Evolutionary conservation across 2,888 invertebrate genomes (phyloP), one percentile per base, ranked within the genome.

Genomic region (Fragum whitleyi): DNA sequence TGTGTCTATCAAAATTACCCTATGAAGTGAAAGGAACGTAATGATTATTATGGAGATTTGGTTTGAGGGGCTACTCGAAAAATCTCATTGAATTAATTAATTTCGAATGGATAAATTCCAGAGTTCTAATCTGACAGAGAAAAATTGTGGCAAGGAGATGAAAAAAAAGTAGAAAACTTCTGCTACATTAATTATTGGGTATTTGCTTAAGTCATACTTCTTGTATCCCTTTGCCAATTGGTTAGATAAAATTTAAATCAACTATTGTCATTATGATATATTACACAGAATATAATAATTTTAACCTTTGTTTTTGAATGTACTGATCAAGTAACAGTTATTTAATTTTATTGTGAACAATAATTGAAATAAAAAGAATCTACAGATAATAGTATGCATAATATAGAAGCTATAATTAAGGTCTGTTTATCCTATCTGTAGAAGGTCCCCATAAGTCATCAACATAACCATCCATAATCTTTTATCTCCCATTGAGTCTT

Each of bases 41-140:
- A n/a, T n/a, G n/a, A 47, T 47, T 3, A 47, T 9, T 47, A 47
- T 47, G 14, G 47, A 47, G 14, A 47, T 42, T 61, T 42, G 47
- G 42, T 39, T 65, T 6, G 65, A 65, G 36, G 23, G 61, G 61
- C 29, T n/a, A 61, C n/a, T 65, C 21, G 11, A 65, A 65, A 42
- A 36, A 65, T 39, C n/a, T 65, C 23, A 65, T 65, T 39, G 65
- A 65, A 65, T 65, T 36, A 39, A 39, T 36, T 39, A 65, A 61
- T 36, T 65, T 65, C 23, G 39, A 39, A 57, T 29, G 36, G 36
- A 65, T 39, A 39, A 65, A 65, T 65, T 39, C 39, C 39, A 23
- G 28, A 2, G 26, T 65, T 65, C 32, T 42, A 65, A 65, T 65
- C 23, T 36, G 65, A 47, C 47, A 14, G 65, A 42, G 65, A 32